A percentile compares a stretch with the other conserved stretches of the same genome.
Conservation (phyloP, 2,113 vertebrate species). For the Paratilapia polleni region DNA sequence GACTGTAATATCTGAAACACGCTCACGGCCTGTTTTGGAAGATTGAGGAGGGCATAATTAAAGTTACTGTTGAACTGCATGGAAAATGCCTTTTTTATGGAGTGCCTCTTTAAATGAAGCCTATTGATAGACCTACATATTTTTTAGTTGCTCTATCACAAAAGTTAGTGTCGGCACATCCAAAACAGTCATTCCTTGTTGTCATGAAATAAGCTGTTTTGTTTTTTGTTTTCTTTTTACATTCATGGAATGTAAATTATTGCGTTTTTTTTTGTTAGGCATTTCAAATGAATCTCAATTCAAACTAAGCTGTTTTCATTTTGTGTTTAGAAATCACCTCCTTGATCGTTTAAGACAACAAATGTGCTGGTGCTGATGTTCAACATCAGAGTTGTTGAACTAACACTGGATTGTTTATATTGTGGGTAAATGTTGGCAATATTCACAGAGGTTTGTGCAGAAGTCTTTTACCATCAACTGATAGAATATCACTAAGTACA, state of each 20-base stretch:
- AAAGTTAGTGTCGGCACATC: background rate
- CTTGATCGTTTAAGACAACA: background rate
- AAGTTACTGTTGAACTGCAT: background rate
- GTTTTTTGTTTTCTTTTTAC: background rate
- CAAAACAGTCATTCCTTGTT: background rate
- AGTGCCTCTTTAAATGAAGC: background rate
- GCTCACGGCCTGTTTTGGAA: background rate
- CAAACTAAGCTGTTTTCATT: background rate
- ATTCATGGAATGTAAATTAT: background rate
- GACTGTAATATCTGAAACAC: background rate
- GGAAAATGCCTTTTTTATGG: background rate
- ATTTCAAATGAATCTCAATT: background rate
- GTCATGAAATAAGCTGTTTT: background rate
- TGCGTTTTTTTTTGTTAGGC: background rate
- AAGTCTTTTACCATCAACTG: background rate
- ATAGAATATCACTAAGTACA: background rate
- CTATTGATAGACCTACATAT: background rate
- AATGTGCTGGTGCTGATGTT: background rate
- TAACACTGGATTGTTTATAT: background rate
- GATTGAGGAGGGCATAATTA: background rate
- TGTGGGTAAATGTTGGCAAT: background rate
- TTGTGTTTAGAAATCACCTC: slow-evolving; percentile 10
- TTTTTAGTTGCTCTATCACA: background rate
- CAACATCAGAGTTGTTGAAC: background rate
- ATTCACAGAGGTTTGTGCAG: background rate